Percentiles rank a stretch among this genome's conserved stretches.
phyloP scores from a whole-genome alignment of 2,113 vertebrate species.

The Mastomys coucha region DNA sequence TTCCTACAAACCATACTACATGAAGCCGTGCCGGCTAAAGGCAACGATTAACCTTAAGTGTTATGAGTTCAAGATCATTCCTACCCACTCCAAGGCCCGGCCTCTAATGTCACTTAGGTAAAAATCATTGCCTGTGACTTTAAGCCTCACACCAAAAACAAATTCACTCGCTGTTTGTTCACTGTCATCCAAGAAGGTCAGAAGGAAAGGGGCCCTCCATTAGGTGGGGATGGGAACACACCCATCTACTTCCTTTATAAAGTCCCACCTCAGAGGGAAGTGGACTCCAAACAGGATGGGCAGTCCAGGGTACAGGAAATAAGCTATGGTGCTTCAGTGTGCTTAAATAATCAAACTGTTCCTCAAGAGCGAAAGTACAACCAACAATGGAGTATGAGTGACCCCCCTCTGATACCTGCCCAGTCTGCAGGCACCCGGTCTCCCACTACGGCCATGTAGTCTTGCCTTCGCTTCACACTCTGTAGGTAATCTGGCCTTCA shows the following conservation, averaged over 20 bases:
- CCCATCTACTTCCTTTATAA: neutral
- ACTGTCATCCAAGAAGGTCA: neutral
- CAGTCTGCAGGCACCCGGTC: neutral
- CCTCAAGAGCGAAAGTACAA: conserved; percentile 43
- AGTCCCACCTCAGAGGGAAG: neutral
- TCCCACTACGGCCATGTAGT: neutral
- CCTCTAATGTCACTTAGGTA: neutral
- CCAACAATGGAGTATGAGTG: neutral
- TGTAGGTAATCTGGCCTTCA: too few relatives aligned
- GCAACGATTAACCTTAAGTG: neutral
- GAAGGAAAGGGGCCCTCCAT: neutral
- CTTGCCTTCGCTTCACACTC: neutral
- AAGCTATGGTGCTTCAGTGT: neutral
- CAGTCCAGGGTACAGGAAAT: neutral
- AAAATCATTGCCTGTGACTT: neutral
- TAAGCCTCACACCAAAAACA: neutral
- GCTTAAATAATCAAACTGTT: conserved; percentile 23
- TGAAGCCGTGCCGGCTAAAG: neutral
- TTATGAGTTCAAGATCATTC: neutral
- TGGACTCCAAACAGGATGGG: conserved; percentile 14
- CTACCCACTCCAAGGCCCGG: neutral
- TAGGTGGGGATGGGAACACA: neutral
- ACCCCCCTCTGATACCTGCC: neutral
- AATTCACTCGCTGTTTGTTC: neutral
- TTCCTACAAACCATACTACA: neutral